These are phyloP conservation scores for Cosmia pyralina DNA, from an alignment of 2,888 invertebrate species.

Conservation along the genomic window DNA sequence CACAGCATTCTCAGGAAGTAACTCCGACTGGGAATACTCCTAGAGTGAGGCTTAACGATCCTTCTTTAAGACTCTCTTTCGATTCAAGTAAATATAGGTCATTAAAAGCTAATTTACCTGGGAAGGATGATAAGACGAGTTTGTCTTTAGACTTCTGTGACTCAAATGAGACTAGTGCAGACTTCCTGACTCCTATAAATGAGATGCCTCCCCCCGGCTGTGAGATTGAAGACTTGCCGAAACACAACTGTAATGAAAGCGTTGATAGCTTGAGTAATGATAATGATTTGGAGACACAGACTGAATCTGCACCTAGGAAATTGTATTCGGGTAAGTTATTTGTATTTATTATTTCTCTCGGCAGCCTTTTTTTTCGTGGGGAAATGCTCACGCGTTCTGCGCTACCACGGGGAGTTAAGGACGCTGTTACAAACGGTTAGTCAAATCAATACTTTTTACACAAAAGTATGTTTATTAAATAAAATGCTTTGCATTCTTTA, in stretches of 20 bases:
- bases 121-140: conserved; percentile 84
- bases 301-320: conserved; percentile 85
- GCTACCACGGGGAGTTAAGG: too few species aligned
- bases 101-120: conserved; percentile 77
- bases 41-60: conserved; percentile 81
- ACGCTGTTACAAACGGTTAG: too few species aligned
- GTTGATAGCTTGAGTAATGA: conserved; percentile 86
- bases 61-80: conserved; percentile 83
- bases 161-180: conserved; percentile 88
- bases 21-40: conserved; percentile 84
- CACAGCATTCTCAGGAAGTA: conserved; percentile 87
- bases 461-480: too few species aligned
- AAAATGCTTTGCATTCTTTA: too few species aligned
- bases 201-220: conserved; percentile 88
- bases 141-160: conserved; percentile 87
- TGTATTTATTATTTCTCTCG: too few species aligned
- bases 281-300: conserved; percentile 85
- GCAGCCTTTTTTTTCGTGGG: too few species aligned
- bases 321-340: conserved; percentile 75
- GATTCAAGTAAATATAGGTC: conserved; percentile 86
- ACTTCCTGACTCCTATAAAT: conserved; percentile 88
- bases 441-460: too few species aligned
- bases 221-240: conserved; percentile 87
- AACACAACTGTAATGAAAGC: conserved; percentile 85
- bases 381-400: too few species aligned